Evolutionary conservation across 2,888 invertebrate species (phyloP).

Genomic region (Erebia epiphron): DNA sequence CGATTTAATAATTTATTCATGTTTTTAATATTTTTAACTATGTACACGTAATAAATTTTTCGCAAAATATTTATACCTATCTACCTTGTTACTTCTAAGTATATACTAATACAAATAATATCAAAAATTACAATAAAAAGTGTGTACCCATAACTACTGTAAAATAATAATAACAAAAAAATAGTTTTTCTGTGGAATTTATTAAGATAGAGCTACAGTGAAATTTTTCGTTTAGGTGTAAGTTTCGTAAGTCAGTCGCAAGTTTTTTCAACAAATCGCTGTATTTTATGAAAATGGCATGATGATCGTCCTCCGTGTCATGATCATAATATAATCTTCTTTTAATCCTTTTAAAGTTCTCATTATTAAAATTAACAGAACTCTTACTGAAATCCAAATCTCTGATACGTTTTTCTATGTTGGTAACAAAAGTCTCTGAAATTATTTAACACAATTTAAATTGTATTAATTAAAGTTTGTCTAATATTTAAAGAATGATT

Average conservation of each 20-base stretch:
- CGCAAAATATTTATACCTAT: neutral
- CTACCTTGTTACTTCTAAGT: neutral
- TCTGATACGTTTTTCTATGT: neutral
- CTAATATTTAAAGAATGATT: constrained; percentile 7
- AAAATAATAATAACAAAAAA: constrained; percentile 32
- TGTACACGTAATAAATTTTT: neutral
- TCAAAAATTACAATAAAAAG: neutral
- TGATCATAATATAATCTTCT: constrained; percentile 16
- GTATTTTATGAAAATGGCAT: constrained; percentile 41
- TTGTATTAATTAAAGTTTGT: constrained; percentile 1
- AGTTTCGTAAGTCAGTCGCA: constrained; percentile 47
- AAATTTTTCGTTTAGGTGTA: constrained; percentile 51
- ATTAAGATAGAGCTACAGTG: constrained; percentile 44
- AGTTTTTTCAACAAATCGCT: constrained; percentile 47
- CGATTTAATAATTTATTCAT: constrained; percentile 36
- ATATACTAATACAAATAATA: too few species aligned
- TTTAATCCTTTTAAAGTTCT: constrained; percentile 28
- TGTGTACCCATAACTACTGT: constrained; percentile 11
- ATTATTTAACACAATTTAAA: constrained; percentile 14
- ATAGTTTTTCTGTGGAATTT: constrained; percentile 1
- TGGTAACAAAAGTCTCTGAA: constrained; percentile 12
- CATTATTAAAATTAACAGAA: neutral
- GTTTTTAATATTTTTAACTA: constrained; percentile 33
- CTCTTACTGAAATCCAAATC: neutral
- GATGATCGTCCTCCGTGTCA: constrained; percentile 1